phyloP scores from a whole-genome alignment of 2,113 vertebrate genomes.

The Microtus oregoni region DNA sequence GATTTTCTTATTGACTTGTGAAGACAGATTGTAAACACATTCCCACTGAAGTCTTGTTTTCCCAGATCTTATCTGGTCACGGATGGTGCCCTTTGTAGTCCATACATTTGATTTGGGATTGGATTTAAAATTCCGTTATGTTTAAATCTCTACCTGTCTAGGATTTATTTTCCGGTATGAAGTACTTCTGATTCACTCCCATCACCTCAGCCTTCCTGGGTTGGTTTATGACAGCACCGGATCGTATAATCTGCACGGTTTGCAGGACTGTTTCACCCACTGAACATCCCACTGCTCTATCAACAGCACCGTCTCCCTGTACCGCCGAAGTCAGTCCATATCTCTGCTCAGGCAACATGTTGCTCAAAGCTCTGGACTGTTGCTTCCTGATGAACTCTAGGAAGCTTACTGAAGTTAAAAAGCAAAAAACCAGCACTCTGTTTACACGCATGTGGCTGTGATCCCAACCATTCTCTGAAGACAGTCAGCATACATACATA shows the following conservation, averaged over 20 bases:
- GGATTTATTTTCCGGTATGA: not conserved
- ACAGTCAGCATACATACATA: not conserved
- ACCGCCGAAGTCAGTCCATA: not conserved
- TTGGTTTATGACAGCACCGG: too few species aligned
- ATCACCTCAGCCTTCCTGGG: not conserved
- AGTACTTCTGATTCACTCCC: not conserved
- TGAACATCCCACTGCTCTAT: not conserved
- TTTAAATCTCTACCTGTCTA: not conserved
- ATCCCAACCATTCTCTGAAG: not conserved
- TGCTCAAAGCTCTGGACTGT: not conserved
- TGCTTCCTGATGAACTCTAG: not conserved
- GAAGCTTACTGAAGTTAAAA: not conserved
- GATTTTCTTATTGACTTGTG: not conserved
- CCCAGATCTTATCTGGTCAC: not conserved
- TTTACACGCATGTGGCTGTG: not conserved
- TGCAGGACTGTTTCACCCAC: not conserved
- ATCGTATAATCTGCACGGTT: not conserved
- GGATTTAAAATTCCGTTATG: not conserved
- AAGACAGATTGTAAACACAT: conserved; percentile 1
- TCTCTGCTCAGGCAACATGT: not conserved
- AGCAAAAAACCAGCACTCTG: not conserved
- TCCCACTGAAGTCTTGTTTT: not conserved
- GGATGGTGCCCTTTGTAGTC: not conserved
- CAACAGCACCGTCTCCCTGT: not conserved
- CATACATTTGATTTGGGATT: not conserved